phyloP scores from a whole-genome alignment of 2,888 invertebrate genomes.

The Sipha maydis region DNA sequence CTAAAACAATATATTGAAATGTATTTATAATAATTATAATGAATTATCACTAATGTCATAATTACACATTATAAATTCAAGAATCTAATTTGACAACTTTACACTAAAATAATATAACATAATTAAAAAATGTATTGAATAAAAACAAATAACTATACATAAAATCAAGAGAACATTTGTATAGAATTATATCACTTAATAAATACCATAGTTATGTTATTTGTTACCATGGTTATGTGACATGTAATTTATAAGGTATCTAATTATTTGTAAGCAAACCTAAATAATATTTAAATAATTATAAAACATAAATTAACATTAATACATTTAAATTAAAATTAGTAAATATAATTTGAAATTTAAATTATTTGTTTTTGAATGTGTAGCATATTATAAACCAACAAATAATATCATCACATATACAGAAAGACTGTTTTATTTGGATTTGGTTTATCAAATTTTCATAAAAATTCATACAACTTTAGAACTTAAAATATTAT shows the following conservation, averaged over 20 bases:
- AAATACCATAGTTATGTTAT: constrained; percentile 23
- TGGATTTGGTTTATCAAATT: too few species aligned
- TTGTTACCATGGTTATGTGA: constrained; percentile 54
- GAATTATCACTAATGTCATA: not conserved
- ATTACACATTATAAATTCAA: not conserved
- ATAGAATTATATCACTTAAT: not conserved
- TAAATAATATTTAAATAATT: not conserved
- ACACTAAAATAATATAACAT: not conserved
- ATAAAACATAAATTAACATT: not conserved
- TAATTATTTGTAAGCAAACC: not conserved
- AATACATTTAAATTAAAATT: too few species aligned
- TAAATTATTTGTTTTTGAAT: too few species aligned
- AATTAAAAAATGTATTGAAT: not conserved
- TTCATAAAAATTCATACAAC: too few species aligned
- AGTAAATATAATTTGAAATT: not conserved
- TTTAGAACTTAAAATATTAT: too few species aligned
- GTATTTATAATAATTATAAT: not conserved
- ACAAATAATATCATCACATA: not conserved
- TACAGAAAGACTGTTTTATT: not conserved
- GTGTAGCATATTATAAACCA: too few species aligned
- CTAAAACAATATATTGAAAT: constrained; percentile 19
- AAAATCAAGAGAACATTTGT: not conserved
- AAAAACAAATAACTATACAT: not conserved
- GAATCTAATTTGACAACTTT: not conserved
- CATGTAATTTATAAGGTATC: not conserved